A percentile compares a stretch with the other conserved stretches of the same genome.
Evolutionary conservation across 2,797 vertebrate genomes (phyloP).

Genomic region (Scyliorhinus canicula): DNA sequence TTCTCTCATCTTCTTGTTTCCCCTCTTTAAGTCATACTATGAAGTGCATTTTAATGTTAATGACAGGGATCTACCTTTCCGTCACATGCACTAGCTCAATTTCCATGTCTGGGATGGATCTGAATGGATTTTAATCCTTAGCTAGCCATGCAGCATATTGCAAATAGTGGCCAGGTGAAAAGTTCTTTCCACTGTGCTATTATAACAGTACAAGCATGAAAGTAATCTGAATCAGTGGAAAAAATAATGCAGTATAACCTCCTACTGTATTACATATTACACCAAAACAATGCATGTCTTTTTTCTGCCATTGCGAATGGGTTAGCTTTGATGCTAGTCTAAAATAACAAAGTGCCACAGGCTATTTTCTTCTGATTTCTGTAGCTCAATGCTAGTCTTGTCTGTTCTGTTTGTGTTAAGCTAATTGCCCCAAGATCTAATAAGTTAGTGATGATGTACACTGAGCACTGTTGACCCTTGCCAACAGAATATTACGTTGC

Average conservation of each 20-base stretch:
- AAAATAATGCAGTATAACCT: conserved; percentile 66
- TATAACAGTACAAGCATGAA: conserved; percentile 61
- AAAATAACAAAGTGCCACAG: conserved; percentile 77
- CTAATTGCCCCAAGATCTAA: conserved; percentile 98
- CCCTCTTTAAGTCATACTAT: conserved; percentile 56
- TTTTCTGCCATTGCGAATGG: conserved; percentile 70
- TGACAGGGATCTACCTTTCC: conserved; percentile 55
- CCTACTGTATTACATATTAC: conserved; percentile 77
- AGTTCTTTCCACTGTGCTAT: conserved; percentile 70
- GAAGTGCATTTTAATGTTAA: conserved; percentile 61
- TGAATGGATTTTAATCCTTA: conserved; percentile 81
- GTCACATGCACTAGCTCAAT: conserved; percentile 64
- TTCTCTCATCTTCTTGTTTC: conserved; percentile 48
- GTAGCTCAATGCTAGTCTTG: conserved; percentile 74
- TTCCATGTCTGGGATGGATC: conserved; percentile 63
- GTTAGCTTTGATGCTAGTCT: conserved; percentile 78
- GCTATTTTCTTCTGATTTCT: conserved; percentile 77
- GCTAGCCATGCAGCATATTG: conserved; percentile 69
- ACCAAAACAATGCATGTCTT: conserved; percentile 81
- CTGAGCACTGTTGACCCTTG: conserved; percentile 75
- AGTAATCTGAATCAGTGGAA: conserved; percentile 88
- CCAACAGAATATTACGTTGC: conserved; percentile 81
- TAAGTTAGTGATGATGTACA: conserved; percentile 98
- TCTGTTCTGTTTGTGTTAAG: conserved; percentile 93
- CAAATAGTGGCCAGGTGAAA: conserved; percentile 72